A percentile compares a stretch with the other conserved stretches of the same genome.
phyloP scores from a whole-genome alignment of 2,888 invertebrate genomes.

The Stenichneumon culpator region DNA sequence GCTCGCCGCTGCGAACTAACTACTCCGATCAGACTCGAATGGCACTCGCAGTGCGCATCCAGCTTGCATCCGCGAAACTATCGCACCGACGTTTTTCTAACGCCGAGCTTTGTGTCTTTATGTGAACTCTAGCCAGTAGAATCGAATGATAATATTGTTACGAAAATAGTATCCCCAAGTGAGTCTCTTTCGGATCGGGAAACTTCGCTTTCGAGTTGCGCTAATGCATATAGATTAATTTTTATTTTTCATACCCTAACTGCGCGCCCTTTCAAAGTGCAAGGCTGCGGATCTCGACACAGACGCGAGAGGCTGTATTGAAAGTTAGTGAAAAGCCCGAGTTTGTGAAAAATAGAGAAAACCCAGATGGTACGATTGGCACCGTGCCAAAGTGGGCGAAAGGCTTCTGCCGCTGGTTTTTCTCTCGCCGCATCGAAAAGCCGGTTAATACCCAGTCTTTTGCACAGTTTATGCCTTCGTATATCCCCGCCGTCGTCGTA shows the following conservation, averaged over 20 bases:
- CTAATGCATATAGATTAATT: background rate
- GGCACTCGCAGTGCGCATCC: slow-evolving; percentile 3
- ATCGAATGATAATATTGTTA: slow-evolving; percentile 13
- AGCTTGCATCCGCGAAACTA: background rate
- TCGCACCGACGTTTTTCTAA: background rate
- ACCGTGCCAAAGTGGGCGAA: slow-evolving; percentile 31
- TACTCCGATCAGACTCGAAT: background rate
- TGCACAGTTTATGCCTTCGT: slow-evolving; percentile 4
- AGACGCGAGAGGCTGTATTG: background rate
- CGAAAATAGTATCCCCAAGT: background rate
- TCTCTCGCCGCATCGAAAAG: slow-evolving; percentile 24
- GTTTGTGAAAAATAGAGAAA: slow-evolving; percentile 24
- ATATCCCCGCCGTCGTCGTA: background rate
- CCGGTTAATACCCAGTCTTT: slow-evolving; percentile 46
- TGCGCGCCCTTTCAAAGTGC: background rate
- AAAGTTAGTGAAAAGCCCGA: slow-evolving; percentile 26
- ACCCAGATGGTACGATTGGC: background rate
- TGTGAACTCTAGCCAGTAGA: background rate
- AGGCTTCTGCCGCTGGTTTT: background rate
- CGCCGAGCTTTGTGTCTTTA: background rate
- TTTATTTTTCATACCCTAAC: background rate
- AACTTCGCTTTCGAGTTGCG: background rate
- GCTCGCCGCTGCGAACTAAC: slow-evolving; percentile 14
- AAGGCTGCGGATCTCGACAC: background rate
- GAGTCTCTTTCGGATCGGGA: slow-evolving; percentile 11